Evolutionary conservation across 2,113 vertebrate species (phyloP).

Genomic region (Tympanuchus pallidicinctus): DNA sequence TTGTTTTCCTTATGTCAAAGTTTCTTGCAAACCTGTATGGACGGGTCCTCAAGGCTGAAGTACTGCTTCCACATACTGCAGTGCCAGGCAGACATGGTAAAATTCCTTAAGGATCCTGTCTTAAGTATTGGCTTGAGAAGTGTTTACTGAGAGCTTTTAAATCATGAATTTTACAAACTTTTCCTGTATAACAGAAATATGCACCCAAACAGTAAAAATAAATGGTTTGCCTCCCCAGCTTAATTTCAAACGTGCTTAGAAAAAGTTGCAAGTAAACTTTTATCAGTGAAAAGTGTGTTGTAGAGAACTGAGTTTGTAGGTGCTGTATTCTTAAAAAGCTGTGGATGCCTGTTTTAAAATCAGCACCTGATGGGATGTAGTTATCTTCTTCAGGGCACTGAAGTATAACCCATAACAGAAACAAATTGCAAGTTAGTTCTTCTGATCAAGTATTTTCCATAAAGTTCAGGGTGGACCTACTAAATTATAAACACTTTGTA

Average conservation of each 20-base stretch:
- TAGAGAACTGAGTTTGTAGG: background rate
- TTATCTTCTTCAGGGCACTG: background rate
- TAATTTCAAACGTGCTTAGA: background rate
- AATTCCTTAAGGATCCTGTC: background rate
- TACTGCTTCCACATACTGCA: background rate
- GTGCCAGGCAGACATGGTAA: background rate
- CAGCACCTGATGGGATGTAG: background rate
- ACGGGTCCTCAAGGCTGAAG: background rate
- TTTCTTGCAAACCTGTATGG: background rate
- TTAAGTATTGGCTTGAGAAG: background rate
- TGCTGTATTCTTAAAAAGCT: background rate
- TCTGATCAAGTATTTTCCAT: background rate
- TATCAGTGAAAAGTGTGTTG: background rate
- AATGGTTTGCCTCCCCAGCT: background rate
- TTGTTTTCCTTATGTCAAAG: background rate
- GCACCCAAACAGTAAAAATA: background rate
- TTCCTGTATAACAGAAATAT: background rate
- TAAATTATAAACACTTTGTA: background rate
- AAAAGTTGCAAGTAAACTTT: background rate
- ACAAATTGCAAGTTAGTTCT: background rate
- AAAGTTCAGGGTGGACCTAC: background rate
- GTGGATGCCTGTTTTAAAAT: background rate
- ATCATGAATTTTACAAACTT: background rate
- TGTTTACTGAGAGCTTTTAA: slow-evolving; percentile 4
- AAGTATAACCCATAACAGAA: background rate